These are phyloP conservation scores for Cossypha caffra DNA, from an alignment of 2,797 vertebrate genomes.

Conservation along the genomic window DNA sequence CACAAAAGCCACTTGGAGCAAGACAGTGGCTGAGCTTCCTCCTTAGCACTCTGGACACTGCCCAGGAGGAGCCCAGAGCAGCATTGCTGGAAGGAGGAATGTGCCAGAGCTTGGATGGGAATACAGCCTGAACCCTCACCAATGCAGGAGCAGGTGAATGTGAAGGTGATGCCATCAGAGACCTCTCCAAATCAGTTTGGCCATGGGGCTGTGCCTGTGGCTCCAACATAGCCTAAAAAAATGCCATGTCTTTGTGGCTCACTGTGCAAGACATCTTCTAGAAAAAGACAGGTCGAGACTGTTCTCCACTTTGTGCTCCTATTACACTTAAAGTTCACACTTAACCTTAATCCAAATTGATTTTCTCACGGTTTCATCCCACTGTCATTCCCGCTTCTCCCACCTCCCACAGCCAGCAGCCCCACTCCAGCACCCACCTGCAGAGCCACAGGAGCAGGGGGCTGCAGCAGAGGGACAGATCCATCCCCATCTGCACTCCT, in stretches of 20 bases:
- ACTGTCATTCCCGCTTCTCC: rapidly evolving
- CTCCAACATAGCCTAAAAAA: background rate
- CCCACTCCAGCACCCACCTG: background rate
- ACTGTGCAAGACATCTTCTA: background rate
- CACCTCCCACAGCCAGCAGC: background rate
- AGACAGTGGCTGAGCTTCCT: background rate
- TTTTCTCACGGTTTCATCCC: background rate
- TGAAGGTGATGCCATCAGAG: background rate
- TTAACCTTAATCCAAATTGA: background rate
- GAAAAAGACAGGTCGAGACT: background rate
- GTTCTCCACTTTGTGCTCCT: background rate
- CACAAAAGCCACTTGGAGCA: rapidly evolving
- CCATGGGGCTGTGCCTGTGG: background rate
- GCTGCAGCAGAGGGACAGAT: background rate
- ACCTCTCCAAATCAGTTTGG: background rate
- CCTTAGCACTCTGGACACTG: rapidly evolving
- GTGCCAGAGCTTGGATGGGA: background rate
- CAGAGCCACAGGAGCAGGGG: background rate
- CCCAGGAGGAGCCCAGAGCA: background rate
- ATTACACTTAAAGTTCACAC: background rate
- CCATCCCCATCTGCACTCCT: no score
- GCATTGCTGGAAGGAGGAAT: background rate
- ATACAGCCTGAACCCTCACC: background rate
- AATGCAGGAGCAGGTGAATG: background rate
- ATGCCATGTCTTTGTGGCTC: background rate